Base-by-base conservation (phyloP, 2,113 vertebrate genomes). In the Stigmatopora argus region DNA sequence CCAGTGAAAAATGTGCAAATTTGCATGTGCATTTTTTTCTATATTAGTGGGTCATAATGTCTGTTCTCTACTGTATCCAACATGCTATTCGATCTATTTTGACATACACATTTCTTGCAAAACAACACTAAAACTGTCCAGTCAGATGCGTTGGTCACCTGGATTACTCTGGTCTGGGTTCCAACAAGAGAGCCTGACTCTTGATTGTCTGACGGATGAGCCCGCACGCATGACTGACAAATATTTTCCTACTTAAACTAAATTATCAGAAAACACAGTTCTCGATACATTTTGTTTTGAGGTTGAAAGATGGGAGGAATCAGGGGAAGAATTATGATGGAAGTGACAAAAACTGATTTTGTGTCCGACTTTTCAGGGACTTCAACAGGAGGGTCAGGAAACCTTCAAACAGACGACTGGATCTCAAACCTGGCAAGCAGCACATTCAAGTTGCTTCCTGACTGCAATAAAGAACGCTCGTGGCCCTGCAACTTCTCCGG, bases 391-490 rank as follows among this genome's bases (percentile, higher is more conserved):
- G 64, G 60, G 4, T 65, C 66, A 3, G 15, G 49, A 44, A 17
- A 56, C 4, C 69, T 70, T 21, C 38, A 56, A 4, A 26, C 70
- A 41, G 86, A 88, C 8, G 84, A 85, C 62, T 87, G 85, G 87
- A 68, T 59, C 67, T 71, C 70, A 53, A 64, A 70, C 74, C 61
- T 57, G 8, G 67, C 45, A 14, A 71, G 62, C 38, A 55, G 69
- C 0, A 47, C 72, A 3, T 17, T 48, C 63, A 84, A 81, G 46
- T 78, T 85, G 5, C 88, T 90, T 34, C 87, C 90, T 7, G 90
- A 91, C 87, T 89, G 90, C 79, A 90, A 88, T 49, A 69, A 80
- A 66, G 88, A 89, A 56, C 67, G 44, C 12, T 68, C 84, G 0
- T 82, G 84, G 62, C 72, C 85, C 83, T 91, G 90, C 77, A 88